Evolutionary conservation across 1,140 invertebrate species (phyloP), one percentile per base, ranked within the genome.

Genomic region (Hyposmocoma kahamanoa): DNA sequence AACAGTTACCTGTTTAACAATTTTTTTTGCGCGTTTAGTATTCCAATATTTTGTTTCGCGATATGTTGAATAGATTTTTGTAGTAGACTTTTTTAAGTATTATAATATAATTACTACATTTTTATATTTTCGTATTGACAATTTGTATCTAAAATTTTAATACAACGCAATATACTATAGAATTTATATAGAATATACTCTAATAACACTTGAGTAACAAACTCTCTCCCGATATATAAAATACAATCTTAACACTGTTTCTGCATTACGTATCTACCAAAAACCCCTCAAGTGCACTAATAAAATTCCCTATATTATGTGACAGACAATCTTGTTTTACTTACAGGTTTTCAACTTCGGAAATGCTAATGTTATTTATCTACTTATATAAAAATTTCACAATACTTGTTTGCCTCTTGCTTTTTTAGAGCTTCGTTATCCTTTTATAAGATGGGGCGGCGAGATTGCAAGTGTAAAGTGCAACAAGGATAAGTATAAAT

Each of bases 201-300:
- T n/a, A n/a, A n/a, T n/a, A n/a, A n/a, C n/a, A n/a, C n/a, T n/a
- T n/a, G n/a, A n/a, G n/a, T n/a, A 62, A 52, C 51, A 47, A 42
- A 61, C 50, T 67, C 57, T 50, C 56, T 53, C n/a, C n/a, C 54
- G 55, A 54, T 60, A 49, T 63, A 71, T 82, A 75, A 77, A 75
- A 70, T 72, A 63, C 69, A 67, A 68, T 79, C 64, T 80, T 78
- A 77, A 82, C 75, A 78, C 74, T 64, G 65, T 70, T 75, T 63
- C 55, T 69, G 67, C 71, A 76, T 81, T 75, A 79, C 69, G 63
- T 57, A 63, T 70, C 50, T 58, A 53, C 67, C 60, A 61, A 77
- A 79, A 72, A 68, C 59, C 47, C 44, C 56, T 61, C 62, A 54
- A 72, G 67, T 59, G 56, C 50, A 59, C 53, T 47, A 67, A 80